Evolutionary conservation across 2,113 vertebrate genomes (phyloP).

Genomic region (Salminus brasiliensis): DNA sequence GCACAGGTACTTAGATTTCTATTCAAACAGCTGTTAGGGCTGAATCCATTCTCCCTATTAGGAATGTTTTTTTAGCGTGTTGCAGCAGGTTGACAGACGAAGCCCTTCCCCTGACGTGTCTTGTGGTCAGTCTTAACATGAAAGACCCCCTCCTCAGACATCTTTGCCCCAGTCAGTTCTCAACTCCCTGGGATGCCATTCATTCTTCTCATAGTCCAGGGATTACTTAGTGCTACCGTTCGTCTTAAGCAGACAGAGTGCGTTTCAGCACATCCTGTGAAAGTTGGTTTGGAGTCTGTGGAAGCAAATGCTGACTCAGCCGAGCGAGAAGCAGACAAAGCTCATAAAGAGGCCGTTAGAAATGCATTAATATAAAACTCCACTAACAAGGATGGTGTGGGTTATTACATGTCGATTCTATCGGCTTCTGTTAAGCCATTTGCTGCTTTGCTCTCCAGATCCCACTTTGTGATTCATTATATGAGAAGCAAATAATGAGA

Average conservation of each 20-base stretch:
- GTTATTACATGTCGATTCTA: not conserved
- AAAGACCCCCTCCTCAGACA: conserved; percentile 7
- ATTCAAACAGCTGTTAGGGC: too few relatives aligned
- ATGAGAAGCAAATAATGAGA: not conserved
- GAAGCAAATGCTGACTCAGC: not conserved
- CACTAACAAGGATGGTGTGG: not conserved
- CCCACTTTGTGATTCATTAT: not conserved
- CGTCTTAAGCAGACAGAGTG: conserved; percentile 8
- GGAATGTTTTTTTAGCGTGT: not conserved
- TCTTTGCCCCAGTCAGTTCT: not conserved
- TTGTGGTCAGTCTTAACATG: not conserved
- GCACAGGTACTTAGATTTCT: too few relatives aligned
- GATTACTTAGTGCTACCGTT: conserved; percentile 17
- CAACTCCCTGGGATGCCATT: not conserved
- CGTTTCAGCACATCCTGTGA: not conserved
- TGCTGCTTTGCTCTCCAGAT: too few relatives aligned
- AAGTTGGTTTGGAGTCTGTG: not conserved
- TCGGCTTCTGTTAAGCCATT: not conserved
- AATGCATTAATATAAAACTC: not conserved
- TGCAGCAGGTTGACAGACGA: conserved; percentile 9
- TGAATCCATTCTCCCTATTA: conserved; percentile 9
- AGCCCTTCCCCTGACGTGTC: not conserved
- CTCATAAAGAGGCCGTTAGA: not conserved
- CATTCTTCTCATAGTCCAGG: conserved; percentile 35
- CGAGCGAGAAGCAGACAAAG: not conserved